Conservation (phyloP, 35 echinoderm and acorn worm species). For the Anneissia japonica region DNA sequence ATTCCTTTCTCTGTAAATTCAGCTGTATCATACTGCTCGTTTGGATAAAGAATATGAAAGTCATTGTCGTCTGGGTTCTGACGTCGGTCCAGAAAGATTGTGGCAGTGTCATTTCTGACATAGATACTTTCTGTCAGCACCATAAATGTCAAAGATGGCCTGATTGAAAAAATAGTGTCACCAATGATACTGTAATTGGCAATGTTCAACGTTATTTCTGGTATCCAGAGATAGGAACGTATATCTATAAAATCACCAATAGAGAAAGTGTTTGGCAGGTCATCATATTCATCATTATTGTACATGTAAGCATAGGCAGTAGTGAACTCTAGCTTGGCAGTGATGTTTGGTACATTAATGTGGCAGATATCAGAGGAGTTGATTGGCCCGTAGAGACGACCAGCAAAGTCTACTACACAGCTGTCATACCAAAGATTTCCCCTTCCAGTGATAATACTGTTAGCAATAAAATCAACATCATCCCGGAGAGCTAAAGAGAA, state of each 20-base stretch:
- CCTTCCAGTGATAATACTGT: constrained; percentile 46
- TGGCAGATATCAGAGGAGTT: constrained; percentile 42
- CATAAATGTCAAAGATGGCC: background rate
- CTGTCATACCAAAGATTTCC: constrained; percentile 53
- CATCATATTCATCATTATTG: background rate
- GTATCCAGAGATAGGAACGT: constrained; percentile 43
- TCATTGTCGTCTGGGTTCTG: background rate
- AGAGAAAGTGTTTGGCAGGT: constrained; percentile 46
- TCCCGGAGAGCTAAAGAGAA: constrained; percentile 55
- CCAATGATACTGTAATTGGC: constrained; percentile 38
- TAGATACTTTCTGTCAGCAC: constrained; percentile 49
- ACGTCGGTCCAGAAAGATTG: constrained; percentile 36
- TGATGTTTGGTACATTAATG: constrained; percentile 56
- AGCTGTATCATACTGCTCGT: constrained; percentile 22
- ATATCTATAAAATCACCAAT: constrained; percentile 60
- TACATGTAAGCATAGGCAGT: constrained; percentile 58
- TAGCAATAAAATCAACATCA: constrained; percentile 71
- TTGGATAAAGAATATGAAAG: constrained; percentile 27
- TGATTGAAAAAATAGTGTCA: background rate
- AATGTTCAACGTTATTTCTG: constrained; percentile 63
- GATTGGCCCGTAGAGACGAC: constrained; percentile 51
- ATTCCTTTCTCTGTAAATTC: constrained; percentile 50
- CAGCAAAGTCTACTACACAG: constrained; percentile 56
- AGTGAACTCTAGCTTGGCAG: constrained; percentile 27
- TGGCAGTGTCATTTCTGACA: constrained; percentile 52